Evolutionary conservation across 2,888 invertebrate genomes (phyloP).

Genomic region (Asteroscopus sphinx): DNA sequence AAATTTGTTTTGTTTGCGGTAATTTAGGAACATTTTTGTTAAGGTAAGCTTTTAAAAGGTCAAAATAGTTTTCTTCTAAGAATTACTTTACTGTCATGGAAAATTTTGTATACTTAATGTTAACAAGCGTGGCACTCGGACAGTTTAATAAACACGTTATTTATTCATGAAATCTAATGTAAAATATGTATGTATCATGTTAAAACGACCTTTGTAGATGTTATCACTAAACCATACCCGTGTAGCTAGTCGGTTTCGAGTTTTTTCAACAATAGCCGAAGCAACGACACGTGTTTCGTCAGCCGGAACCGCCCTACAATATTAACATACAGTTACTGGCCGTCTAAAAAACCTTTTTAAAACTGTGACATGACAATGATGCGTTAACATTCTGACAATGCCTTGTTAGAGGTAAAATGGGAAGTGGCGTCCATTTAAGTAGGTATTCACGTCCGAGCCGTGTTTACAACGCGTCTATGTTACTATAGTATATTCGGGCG

Average conservation of each 20-base stretch:
- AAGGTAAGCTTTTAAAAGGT: neutral
- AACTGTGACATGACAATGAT: slow-evolving; percentile 85
- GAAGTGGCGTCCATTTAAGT: slow-evolving; percentile 73
- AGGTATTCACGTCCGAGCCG: slow-evolving; percentile 62
- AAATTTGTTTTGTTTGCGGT: slow-evolving; percentile 33
- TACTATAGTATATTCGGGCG: slow-evolving; percentile 42
- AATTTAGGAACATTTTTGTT: slow-evolving; percentile 19
- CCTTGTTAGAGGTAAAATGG: slow-evolving; percentile 78
- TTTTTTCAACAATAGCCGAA: slow-evolving; percentile 79
- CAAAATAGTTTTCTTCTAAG: slow-evolving; percentile 16
- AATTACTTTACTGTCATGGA: neutral
- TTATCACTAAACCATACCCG: slow-evolving; percentile 71
- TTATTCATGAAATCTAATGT: slow-evolving; percentile 56
- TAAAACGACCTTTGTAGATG: slow-evolving; percentile 64
- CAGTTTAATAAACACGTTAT: slow-evolving; percentile 50
- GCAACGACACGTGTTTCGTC: slow-evolving; percentile 84
- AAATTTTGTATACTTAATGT: neutral
- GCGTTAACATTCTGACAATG: slow-evolving; percentile 84
- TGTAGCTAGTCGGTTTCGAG: slow-evolving; percentile 69
- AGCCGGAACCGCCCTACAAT: slow-evolving; percentile 76
- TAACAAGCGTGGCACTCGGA: slow-evolving; percentile 16
- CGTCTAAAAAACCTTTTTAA: slow-evolving; percentile 77
- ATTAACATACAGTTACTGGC: slow-evolving; percentile 84
- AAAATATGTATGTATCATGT: slow-evolving; percentile 56
- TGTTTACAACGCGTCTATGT: slow-evolving; percentile 47